Percentiles rank a stretch among this genome's conserved stretches.
These are phyloP conservation scores for Myotis lucifugus DNA, from an alignment of 2,113 vertebrate species.

Conservation along the genomic window DNA sequence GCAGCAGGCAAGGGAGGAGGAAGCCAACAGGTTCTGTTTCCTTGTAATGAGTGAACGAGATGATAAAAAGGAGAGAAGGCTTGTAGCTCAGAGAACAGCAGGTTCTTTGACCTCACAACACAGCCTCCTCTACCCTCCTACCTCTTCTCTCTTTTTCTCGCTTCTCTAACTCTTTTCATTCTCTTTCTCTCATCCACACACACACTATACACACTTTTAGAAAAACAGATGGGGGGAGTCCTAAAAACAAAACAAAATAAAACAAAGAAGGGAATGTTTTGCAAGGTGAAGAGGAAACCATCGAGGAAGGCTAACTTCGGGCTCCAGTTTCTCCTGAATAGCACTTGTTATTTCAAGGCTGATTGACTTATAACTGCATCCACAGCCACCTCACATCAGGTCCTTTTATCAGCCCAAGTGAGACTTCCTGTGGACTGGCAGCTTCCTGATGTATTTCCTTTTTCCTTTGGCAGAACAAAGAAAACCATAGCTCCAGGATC, in stretches of 20 bases:
- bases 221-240: not conserved
- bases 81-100: not conserved
- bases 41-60: not conserved
- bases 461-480: conserved; percentile 96
- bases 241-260: not conserved
- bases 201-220: not conserved
- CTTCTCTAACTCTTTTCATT: not conserved
- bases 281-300: conserved; percentile 66
- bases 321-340: conserved; percentile 80
- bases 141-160: not conserved
- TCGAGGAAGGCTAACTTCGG: conserved; percentile 57
- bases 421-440: conserved; percentile 95
- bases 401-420: conserved; percentile 92
- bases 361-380: conserved; percentile 91
- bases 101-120: not conserved
- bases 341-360: conserved; percentile 86
- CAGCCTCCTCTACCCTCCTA: not conserved
- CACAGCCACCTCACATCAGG: conserved; percentile 87
- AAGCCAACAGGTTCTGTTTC: not conserved
- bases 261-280: conserved; percentile 76
- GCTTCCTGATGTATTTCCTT: conserved; percentile 98
- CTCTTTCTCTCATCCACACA: not conserved
- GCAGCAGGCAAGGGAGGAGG: not conserved
- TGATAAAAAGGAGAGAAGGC: not conserved
- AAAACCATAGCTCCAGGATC: conserved; percentile 88